A percentile compares a stretch with the other conserved stretches of the same genome.
phyloP scores from a whole-genome alignment of 1,140 invertebrate species.

The Holotrichia oblita region DNA sequence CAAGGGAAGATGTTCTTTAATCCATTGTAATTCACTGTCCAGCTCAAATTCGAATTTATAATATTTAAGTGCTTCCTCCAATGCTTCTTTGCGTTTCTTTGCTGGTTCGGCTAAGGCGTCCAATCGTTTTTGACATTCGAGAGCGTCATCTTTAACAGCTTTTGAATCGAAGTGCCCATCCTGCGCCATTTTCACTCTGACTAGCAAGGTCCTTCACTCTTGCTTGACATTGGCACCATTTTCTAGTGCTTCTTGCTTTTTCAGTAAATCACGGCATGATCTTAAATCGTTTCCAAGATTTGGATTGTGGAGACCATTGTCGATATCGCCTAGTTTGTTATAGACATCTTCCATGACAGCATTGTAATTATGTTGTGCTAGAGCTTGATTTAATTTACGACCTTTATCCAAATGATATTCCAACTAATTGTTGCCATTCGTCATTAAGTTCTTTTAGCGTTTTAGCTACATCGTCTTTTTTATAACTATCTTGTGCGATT shows the following conservation, averaged over 20 bases:
- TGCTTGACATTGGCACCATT: slow-evolving; percentile 83
- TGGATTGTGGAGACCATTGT: slow-evolving; percentile 76
- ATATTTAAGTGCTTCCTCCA: slow-evolving; percentile 82
- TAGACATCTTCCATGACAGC: slow-evolving; percentile 80
- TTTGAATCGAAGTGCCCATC: slow-evolving; percentile 93
- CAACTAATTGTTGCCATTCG: slow-evolving; percentile 76
- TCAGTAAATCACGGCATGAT: slow-evolving; percentile 87
- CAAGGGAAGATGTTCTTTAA: slow-evolving; percentile 86
- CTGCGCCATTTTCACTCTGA: slow-evolving; percentile 89
- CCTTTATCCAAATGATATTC: slow-evolving; percentile 85
- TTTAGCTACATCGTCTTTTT: slow-evolving; percentile 72
- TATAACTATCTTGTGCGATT: slow-evolving; percentile 76
- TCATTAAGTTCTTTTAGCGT: slow-evolving; percentile 75
- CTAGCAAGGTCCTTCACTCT: slow-evolving; percentile 79
- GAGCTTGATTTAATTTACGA: slow-evolving; percentile 78
- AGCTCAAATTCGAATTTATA: slow-evolving; percentile 96
- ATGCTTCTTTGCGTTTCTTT: slow-evolving; percentile 72
- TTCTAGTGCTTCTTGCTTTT: slow-evolving; percentile 86
- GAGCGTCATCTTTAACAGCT: slow-evolving; percentile 83
- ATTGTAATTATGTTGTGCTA: slow-evolving; percentile 83
- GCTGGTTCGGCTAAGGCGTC: slow-evolving; percentile 72
- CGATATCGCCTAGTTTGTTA: slow-evolving; percentile 82
- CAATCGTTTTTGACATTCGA: slow-evolving; percentile 75
- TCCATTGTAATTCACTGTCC: slow-evolving; percentile 95
- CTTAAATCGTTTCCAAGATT: slow-evolving; percentile 87